Evolutionary conservation across 2,797 vertebrate species (phyloP).

Genomic region (Brachyrhaphis roseni): DNA sequence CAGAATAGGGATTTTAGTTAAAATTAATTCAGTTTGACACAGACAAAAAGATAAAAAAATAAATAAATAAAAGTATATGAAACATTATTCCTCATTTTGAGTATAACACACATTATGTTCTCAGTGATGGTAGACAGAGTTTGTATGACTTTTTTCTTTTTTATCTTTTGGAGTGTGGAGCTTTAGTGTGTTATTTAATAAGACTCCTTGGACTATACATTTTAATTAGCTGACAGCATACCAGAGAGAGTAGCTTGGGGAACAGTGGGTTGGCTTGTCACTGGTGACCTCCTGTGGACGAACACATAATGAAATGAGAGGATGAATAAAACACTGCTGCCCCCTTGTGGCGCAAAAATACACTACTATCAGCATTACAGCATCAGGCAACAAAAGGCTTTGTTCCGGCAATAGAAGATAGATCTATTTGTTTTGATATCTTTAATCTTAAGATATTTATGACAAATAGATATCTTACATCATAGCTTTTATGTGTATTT

Average conservation of each 20-base stretch:
- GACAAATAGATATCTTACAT: conserved; percentile 11
- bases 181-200: conserved; percentile 37
- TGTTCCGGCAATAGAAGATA: conserved; percentile 13
- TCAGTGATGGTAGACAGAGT: background rate
- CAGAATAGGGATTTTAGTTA: background rate
- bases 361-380: conserved; percentile 29
- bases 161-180: conserved; percentile 32
- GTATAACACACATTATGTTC: background rate
- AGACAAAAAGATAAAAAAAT: background rate
- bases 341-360: conserved; percentile 64
- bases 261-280: conserved; percentile 88
- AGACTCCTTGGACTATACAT: conserved; percentile 43
- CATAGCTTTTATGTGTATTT: conserved; percentile 1
- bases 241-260: conserved; percentile 95
- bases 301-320: conserved; percentile 66
- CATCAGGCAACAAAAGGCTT: conserved; percentile 32
- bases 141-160: background rate
- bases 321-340: conserved; percentile 46
- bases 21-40: background rate
- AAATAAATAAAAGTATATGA: background rate
- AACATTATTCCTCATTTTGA: background rate
- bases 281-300: conserved; percentile 89
- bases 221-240: conserved; percentile 78
- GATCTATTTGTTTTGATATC: conserved; percentile 23
- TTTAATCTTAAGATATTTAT: conserved; percentile 23